phyloP scores from a whole-genome alignment of 2,888 invertebrate species.

The Pollenia labialis region DNA sequence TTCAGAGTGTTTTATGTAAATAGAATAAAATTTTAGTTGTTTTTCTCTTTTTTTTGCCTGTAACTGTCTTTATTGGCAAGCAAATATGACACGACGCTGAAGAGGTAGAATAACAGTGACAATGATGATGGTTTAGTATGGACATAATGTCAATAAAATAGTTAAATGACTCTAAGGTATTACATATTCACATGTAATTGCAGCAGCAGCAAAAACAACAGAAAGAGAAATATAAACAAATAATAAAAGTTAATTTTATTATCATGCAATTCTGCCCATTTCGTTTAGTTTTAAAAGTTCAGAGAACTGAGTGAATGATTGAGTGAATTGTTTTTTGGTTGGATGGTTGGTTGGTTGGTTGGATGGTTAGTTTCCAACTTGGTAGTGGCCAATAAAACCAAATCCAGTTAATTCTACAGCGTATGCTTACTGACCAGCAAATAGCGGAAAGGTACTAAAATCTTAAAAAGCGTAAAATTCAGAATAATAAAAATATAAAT shows the following conservation, averaged over 20 bases:
- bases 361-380: background rate
- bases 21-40: slow-evolving; percentile 13
- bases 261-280: slow-evolving; percentile 68
- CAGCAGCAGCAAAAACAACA: background rate
- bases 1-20: background rate
- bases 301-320: slow-evolving; percentile 11
- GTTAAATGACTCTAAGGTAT: slow-evolving; percentile 57
- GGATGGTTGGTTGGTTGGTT: slow-evolving; percentile 19
- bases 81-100: slow-evolving; percentile 23
- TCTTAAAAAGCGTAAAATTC: slow-evolving; percentile 16
- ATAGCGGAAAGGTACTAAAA: background rate
- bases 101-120: background rate
- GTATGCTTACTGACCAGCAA: background rate
- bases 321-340: slow-evolving; percentile 16
- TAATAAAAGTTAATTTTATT: slow-evolving; percentile 75
- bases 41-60: background rate
- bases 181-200: background rate
- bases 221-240: slow-evolving; percentile 67
- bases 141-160: slow-evolving; percentile 58
- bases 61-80: slow-evolving; percentile 31
- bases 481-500: background rate
- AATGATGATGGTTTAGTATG: slow-evolving; percentile 22
- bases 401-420: slow-evolving; percentile 9
- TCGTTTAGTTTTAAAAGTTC: slow-evolving; percentile 5
- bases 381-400: slow-evolving; percentile 18